Percentiles rank a stretch among this genome's conserved stretches.
phyloP scores from a whole-genome alignment of 2,888 invertebrate genomes.

The Poecilus cupreus region DNA sequence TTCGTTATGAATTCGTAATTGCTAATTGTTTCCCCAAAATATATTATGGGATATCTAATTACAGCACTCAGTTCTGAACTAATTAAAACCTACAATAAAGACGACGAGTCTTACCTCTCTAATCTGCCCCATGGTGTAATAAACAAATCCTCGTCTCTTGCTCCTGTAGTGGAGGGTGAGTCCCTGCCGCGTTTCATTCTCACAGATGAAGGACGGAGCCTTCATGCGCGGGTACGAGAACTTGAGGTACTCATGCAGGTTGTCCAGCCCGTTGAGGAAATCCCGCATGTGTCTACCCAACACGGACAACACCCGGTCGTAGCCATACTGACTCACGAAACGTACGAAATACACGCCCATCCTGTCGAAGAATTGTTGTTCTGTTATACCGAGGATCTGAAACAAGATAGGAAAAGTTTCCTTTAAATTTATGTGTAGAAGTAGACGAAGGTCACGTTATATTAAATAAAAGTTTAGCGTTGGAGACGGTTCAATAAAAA shows the following conservation, averaged over 20 bases:
- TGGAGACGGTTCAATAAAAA: too few relatives aligned
- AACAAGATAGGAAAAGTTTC: slow-evolving; percentile 63
- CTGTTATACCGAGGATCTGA: slow-evolving; percentile 90
- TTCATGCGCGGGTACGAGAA: slow-evolving; percentile 94
- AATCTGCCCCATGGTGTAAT: slow-evolving; percentile 98
- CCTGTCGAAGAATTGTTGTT: slow-evolving; percentile 93
- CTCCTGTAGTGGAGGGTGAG: slow-evolving; percentile 95
- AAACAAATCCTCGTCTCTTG: slow-evolving; percentile 94
- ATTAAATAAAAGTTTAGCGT: too few relatives aligned
- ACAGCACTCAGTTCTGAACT: too few relatives aligned
- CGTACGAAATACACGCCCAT: slow-evolving; percentile 96
- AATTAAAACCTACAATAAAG: too few relatives aligned
- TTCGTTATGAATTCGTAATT: too few relatives aligned
- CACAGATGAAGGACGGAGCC: slow-evolving; percentile 97
- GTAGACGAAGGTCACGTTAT: too few relatives aligned
- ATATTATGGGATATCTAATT: too few relatives aligned
- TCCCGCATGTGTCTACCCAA: slow-evolving; percentile 95
- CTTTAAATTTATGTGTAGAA: too few relatives aligned
- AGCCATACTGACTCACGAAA: slow-evolving; percentile 95
- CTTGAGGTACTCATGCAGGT: slow-evolving; percentile 97
- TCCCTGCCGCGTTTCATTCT: slow-evolving; percentile 94
- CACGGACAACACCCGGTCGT: slow-evolving; percentile 92
- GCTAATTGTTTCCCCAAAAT: too few relatives aligned
- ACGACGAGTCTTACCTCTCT: slow-evolving; percentile 86
- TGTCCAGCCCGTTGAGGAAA: slow-evolving; percentile 96